These are phyloP conservation scores for Stegodyphus dumicola DNA, from an alignment of 1,140 invertebrate species.

Conservation along the genomic window DNA sequence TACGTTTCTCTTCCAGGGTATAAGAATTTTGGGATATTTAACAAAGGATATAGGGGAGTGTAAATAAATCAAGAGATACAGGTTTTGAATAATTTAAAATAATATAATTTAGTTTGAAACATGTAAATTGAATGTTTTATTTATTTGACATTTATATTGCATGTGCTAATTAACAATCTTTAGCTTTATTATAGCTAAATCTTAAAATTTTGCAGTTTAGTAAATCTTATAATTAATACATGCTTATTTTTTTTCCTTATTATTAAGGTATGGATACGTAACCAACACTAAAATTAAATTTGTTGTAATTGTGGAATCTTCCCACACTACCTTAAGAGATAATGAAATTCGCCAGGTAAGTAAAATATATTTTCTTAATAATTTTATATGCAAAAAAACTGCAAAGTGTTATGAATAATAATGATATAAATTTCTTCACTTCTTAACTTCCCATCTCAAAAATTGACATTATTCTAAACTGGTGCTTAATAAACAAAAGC, in stretches of 20 bases:
- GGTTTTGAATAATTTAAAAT: too few relatives aligned
- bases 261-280: constrained; percentile 85
- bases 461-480: too few relatives aligned
- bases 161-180: background rate
- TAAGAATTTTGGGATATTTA: too few relatives aligned
- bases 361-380: constrained; percentile 25
- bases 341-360: constrained; percentile 92
- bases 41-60: too few relatives aligned
- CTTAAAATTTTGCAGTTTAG: too few relatives aligned
- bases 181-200: too few relatives aligned
- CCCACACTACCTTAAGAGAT: constrained; percentile 83
- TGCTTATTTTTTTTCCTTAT: constrained; percentile 65
- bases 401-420: background rate
- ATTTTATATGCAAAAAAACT: background rate
- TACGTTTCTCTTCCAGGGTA: too few relatives aligned
- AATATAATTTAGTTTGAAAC: background rate
- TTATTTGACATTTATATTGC: too few relatives aligned
- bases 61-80: too few relatives aligned
- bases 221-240: too few relatives aligned
- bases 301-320: constrained; percentile 92
- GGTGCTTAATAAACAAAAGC: too few relatives aligned
- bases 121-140: background rate
- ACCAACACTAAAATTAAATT: constrained; percentile 98
- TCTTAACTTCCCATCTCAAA: too few relatives aligned
- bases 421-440: background rate